Evolutionary conservation across 1,140 invertebrate species (phyloP).

Genomic region (Dendrolimus kikuchii): DNA sequence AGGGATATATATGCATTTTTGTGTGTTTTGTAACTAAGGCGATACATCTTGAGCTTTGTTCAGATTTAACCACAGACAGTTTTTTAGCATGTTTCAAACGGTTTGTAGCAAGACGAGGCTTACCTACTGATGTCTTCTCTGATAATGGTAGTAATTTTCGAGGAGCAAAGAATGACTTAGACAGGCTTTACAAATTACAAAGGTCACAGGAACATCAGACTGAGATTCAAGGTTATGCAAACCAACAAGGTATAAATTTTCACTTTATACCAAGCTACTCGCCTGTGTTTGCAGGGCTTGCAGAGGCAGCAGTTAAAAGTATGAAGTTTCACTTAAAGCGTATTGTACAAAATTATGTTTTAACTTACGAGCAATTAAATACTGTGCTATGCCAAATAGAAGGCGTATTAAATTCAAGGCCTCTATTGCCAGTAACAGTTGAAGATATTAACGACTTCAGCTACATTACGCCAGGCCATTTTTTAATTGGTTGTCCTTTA

Average conservation of each 20-base stretch:
- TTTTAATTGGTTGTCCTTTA: constrained; percentile 8
- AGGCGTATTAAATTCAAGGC: constrained; percentile 23
- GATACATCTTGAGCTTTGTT: background rate
- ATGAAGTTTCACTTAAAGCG: constrained; percentile 40
- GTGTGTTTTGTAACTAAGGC: constrained; percentile 5
- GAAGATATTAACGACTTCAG: constrained; percentile 6
- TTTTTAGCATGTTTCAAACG: constrained; percentile 3
- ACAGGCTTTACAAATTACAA: constrained; percentile 1
- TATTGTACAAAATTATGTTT: constrained; percentile 16
- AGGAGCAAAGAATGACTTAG: constrained; percentile 4
- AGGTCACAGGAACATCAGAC: background rate
- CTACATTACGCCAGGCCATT: constrained; percentile 14
- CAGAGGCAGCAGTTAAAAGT: constrained; percentile 9
- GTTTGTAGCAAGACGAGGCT: constrained; percentile 1
- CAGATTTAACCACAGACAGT: background rate
- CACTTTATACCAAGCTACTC: constrained; percentile 44
- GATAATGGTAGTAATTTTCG: constrained; percentile 3
- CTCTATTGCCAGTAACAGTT: constrained; percentile 5
- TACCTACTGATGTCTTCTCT: constrained; percentile 1
- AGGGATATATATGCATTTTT: constrained; percentile 10
- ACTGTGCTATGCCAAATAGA: constrained; percentile 27
- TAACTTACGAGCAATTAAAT: constrained; percentile 21
- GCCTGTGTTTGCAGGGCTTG: constrained; percentile 38
- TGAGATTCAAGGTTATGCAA: constrained; percentile 1
- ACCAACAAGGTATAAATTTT: constrained; percentile 11